Evolutionary conservation across 1,140 invertebrate genomes (phyloP), one percentile per base, ranked within the genome.

Genomic region (Cotesia typhae): DNA sequence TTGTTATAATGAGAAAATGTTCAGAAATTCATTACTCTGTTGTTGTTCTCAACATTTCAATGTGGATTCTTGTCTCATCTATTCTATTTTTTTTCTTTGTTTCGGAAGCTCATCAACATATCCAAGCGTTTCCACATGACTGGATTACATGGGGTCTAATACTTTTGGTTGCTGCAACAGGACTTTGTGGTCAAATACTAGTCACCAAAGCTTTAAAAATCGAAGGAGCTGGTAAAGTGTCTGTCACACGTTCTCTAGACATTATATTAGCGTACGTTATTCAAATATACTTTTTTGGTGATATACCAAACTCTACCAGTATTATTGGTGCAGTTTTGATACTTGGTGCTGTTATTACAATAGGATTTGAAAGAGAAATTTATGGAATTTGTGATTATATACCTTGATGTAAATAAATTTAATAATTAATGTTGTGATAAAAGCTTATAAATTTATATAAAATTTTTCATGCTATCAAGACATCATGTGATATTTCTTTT

Each of bases 1-100:
- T 89, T 10, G 87, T 89, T 2, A 77, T 89, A 3, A 89, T 88
- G 85, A 79, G 87, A 71, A 89, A 89, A 77, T 89, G 88, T 69
- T 80, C 83, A n/a, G 84, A 88, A 63, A 87, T 88, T 20, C 87
- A 89, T 75, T 89, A 83, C 74, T 87, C 87, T 2, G 80, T 88
- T 1, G 82, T 88, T 37, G 85, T 89, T 1, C 78, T 89, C 10
- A 88, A 88, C 72, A 75, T 88, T 52, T 88, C 88, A 4, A 74
- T 81, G 4, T 89, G 87, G 87, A 83, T 87, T 2, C 73, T 89
- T 1, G 52, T 85, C 5, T 82, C 86, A 7, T 79, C 84, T 3
- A 75, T 80, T 17, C 69, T 80, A 3, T 83, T 86, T 52, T 86
- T 83, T 63, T 79, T 83, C 12, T 55, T 81, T 4, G 65, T 84